Base-by-base conservation (phyloP, 2,113 vertebrate species). In the Scomber colias region DNA sequence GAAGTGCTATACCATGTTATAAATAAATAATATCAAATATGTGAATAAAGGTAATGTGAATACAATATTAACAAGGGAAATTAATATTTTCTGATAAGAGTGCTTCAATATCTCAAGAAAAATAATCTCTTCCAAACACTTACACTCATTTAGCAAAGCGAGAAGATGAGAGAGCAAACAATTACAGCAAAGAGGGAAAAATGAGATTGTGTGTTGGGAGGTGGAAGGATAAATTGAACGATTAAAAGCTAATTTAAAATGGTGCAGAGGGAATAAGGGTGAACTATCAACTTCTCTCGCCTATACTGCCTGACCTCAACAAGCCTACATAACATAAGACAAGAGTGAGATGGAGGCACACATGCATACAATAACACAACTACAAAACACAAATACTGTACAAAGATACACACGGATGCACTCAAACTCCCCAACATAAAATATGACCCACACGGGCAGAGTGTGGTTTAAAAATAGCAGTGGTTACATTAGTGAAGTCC, bases 171-270 rank as follows among this genome's bases (percentile, higher is more conserved):
- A 55, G 40, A 57, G 57, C 49, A 67, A 87, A 87, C 15, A 86
- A 83, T 89, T 71, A 68, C 24, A 15, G n/a, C 15, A 17, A 63
- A 40, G 56, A 48, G 10, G 44, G 7, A 14, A 11, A 24, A 45
- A 70, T 15, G n/a, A 27, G 57, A n/a, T 2, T 14, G 44, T 21
- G 46, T 21, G 60, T 3, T 68, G 24, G 59, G 70, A 77, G 65
- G 81, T 67, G 45, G 64, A 75, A 40, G 3, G 68, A 85, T 62
- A 53, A 71, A 75, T 60, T 60, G 11, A 90, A 56, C 10, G 6
- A 71, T 87, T 80, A 78, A 80, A 83, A 30, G 62, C 67, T 85
- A 81, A 86, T 86, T 81, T 84, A 81, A 87, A 77, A 14, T 54
- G n/a, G 16, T 80, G 40, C 10, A 68, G 49, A 46, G 74, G 65